Evolutionary conservation across 2,797 vertebrate species (phyloP).

Genomic region (Sarcoramphus papa): DNA sequence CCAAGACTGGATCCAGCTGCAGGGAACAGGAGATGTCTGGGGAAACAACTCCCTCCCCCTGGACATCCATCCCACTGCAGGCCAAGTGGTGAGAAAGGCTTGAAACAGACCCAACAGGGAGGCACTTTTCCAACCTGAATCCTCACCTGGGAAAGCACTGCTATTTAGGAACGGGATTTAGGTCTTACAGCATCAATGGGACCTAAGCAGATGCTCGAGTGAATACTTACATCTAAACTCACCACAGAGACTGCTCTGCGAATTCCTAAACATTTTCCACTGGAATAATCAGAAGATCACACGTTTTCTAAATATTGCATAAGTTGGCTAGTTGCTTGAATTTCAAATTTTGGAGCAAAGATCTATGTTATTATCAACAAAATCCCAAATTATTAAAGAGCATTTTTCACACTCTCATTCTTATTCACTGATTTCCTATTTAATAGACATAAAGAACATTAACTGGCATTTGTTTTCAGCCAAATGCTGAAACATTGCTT

Average conservation of each 20-base stretch:
- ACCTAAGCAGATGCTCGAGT: neutral
- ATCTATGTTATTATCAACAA: constrained; percentile 21
- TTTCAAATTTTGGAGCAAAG: constrained; percentile 27
- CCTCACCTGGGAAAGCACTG: neutral
- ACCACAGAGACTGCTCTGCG: neutral
- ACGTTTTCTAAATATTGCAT: constrained; percentile 24
- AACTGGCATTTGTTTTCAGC: constrained; percentile 14
- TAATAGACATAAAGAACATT: constrained; percentile 27
- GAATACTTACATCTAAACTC: neutral
- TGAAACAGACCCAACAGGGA: neutral
- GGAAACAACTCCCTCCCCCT: neutral
- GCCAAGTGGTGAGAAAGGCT: neutral
- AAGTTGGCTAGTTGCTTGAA: constrained; percentile 15
- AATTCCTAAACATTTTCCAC: constrained; percentile 12
- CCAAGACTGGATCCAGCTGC: neutral
- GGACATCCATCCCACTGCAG: neutral
- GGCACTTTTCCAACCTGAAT: neutral
- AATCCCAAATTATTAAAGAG: constrained; percentile 1
- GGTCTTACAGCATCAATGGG: neutral
- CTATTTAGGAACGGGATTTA: neutral
- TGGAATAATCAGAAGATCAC: constrained; percentile 29
- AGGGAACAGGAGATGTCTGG: neutral
- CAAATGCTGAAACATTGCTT: neutral
- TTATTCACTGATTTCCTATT: constrained; percentile 43
- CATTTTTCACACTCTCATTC: neutral